Evolutionary conservation across 2,113 vertebrate genomes (phyloP).

Genomic region (Passer domesticus): DNA sequence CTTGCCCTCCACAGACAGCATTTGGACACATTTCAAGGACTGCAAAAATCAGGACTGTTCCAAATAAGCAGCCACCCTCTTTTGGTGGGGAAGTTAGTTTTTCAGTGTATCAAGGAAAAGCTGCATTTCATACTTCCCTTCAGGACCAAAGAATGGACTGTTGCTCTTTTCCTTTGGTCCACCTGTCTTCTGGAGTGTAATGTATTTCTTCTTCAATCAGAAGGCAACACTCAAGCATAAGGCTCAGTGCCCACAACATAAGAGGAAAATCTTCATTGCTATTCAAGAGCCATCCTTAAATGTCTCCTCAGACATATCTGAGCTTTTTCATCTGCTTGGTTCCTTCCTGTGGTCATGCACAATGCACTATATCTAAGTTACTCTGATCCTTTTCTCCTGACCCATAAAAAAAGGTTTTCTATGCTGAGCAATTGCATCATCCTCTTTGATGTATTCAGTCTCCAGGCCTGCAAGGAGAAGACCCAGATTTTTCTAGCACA

Average conservation of each 20-base stretch:
- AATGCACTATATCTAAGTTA: neutral
- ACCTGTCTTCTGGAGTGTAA: neutral
- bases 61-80: neutral
- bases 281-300: neutral
- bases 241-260: neutral
- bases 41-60: neutral
- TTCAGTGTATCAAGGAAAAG: neutral
- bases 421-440: neutral
- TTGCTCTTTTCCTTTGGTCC: neutral
- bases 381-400: neutral
- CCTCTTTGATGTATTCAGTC: neutral
- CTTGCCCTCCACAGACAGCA: neutral
- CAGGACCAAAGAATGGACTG: neutral
- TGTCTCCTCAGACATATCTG: neutral
- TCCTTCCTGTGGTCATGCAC: neutral
- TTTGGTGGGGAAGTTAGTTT: neutral
- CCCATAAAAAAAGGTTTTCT: neutral
- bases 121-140: neutral
- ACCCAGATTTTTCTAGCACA: neutral
- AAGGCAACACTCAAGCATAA: neutral
- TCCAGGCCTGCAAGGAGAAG: neutral
- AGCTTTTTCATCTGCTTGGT: neutral
- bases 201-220: neutral
- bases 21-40: neutral
- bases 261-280: neutral